These are phyloP conservation scores for Sycobia sp. DNA, from an alignment of 1,140 invertebrate genomes.

Conservation along the genomic window DNA sequence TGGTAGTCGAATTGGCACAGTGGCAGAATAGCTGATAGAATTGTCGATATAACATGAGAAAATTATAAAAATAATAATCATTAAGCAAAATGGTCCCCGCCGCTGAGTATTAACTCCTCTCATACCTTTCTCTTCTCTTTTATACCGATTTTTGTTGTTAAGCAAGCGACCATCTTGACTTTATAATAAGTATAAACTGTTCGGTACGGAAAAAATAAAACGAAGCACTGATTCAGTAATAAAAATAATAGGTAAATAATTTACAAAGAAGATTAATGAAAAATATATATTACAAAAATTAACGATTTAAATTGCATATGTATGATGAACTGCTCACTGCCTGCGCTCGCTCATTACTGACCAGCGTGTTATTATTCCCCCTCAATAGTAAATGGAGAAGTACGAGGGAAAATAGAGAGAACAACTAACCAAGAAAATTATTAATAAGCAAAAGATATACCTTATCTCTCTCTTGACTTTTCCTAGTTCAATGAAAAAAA, in stretches of 20 bases:
- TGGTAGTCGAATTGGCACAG: background rate
- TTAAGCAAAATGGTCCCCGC: background rate
- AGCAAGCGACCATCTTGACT: no score
- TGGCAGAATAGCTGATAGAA: background rate
- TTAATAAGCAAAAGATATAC: background rate
- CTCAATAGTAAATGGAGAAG: constrained; percentile 1
- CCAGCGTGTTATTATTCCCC: constrained; percentile 46
- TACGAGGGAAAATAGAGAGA: background rate
- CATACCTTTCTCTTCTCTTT: background rate
- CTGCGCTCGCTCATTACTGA: constrained; percentile 52
- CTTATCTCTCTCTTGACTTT: constrained; percentile 1
- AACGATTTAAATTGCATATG: constrained; percentile 43
- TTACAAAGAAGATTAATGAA: no score
- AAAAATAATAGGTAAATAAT: no score
- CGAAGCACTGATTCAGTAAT: no score
- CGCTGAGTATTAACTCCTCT: background rate
- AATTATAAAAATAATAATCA: constrained; percentile 14
- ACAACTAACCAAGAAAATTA: background rate
- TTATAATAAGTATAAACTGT: no score
- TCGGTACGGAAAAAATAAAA: no score
- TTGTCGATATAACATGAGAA: constrained; percentile 1
- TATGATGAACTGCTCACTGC: constrained; percentile 59
- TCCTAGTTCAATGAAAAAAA: constrained; percentile 1
- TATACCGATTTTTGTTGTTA: no score
- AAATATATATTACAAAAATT: constrained; percentile 9